These are phyloP conservation scores for Romanogobio albipinnatus DNA, from an alignment of 2,113 vertebrate species.

Conservation along the genomic window DNA sequence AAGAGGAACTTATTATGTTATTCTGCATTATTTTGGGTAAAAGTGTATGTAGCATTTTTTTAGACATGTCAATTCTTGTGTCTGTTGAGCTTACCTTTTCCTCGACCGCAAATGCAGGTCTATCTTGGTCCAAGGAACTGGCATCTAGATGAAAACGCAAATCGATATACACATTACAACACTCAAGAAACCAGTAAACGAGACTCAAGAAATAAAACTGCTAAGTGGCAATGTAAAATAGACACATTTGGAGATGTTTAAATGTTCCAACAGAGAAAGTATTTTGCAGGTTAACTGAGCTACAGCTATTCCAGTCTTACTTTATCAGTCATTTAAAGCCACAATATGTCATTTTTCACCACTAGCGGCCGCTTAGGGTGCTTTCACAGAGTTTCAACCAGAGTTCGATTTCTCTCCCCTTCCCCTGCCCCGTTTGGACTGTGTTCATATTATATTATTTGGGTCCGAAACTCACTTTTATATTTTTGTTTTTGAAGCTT, in stretches of 20 bases:
- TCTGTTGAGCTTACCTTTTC: constrained; percentile 20
- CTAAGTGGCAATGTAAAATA: background rate
- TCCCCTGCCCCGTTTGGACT: too few relatives aligned
- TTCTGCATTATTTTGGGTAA: background rate
- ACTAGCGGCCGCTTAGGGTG: too few relatives aligned
- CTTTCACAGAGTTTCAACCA: too few relatives aligned
- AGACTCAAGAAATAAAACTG: background rate
- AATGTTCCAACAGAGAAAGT: background rate
- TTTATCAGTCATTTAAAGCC: background rate
- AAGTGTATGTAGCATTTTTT: background rate
- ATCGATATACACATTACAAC: background rate
- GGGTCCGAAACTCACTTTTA: too few relatives aligned
- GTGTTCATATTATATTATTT: too few relatives aligned
- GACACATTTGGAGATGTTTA: background rate
- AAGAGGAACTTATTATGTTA: background rate
- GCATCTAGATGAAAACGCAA: constrained; percentile 31
- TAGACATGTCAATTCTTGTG: background rate
- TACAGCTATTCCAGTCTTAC: background rate
- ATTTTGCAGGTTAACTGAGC: background rate
- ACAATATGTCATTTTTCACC: too few relatives aligned
- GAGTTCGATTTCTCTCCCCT: too few relatives aligned
- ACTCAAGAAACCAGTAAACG: background rate
- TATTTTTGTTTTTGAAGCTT: too few relatives aligned
- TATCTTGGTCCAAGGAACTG: background rate
- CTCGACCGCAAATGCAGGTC: background rate